phyloP scores from a whole-genome alignment of 2,113 vertebrate species.

The Cnemophilus loriae region DNA sequence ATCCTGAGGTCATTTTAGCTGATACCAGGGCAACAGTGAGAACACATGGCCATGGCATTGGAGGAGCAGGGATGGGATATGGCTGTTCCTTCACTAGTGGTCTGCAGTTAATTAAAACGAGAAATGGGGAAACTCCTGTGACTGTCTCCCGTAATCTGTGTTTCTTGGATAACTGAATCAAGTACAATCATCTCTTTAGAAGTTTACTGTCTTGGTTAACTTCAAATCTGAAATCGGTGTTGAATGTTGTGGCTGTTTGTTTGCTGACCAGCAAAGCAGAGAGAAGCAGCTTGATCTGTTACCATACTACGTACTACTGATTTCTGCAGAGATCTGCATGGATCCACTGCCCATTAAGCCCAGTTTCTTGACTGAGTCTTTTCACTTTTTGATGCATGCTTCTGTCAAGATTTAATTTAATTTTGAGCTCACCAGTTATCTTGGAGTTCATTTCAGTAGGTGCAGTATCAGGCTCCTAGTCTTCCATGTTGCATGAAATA shows the following conservation, averaged over 20 bases:
- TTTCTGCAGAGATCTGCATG: neutral
- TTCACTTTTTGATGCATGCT: neutral
- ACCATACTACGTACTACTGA: neutral
- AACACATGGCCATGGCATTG: neutral
- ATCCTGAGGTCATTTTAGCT: neutral
- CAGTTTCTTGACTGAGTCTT: neutral
- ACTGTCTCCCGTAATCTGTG: neutral
- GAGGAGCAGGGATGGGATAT: neutral
- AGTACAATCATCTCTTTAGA: neutral
- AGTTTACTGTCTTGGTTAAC: neutral
- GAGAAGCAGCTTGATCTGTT: neutral
- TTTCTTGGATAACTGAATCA: neutral
- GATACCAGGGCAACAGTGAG: neutral
- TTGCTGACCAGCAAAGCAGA: neutral
- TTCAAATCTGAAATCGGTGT: neutral
- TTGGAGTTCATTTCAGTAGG: neutral
- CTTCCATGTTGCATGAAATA: neutral
- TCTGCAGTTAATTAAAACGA: neutral
- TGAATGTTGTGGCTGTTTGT: neutral
- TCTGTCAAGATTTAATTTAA: neutral
- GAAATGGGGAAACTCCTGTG: neutral
- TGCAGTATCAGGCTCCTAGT: neutral
- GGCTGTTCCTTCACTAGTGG: neutral
- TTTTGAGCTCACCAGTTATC: neutral
- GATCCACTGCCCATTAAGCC: neutral